These are phyloP conservation scores for Lithobates sylvaticus DNA, from an alignment of 2,797 vertebrate genomes.

Conservation along the genomic window DNA sequence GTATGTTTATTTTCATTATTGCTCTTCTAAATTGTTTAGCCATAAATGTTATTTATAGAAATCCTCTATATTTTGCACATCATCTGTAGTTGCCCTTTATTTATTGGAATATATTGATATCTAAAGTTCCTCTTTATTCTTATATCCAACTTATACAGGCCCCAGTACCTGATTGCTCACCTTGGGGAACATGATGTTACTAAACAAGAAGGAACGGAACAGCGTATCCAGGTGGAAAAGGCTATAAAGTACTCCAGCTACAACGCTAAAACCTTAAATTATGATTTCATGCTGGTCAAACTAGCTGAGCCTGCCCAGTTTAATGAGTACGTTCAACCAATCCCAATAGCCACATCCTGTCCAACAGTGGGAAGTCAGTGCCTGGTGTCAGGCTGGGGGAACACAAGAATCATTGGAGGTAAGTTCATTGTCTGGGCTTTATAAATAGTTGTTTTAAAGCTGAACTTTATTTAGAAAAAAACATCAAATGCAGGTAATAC, in stretches of 20 bases:
- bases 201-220: constrained; percentile 68
- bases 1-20: too few relatives aligned
- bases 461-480: background rate
- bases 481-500: background rate
- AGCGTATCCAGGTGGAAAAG: constrained; percentile 68
- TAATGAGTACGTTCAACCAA: constrained; percentile 68
- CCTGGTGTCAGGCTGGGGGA: constrained; percentile 74
- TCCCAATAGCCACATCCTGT: constrained; percentile 64
- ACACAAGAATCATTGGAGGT: constrained; percentile 67
- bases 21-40: too few relatives aligned
- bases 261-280: constrained; percentile 30
- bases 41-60: too few relatives aligned
- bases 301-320: constrained; percentile 64
- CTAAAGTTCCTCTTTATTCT: background rate
- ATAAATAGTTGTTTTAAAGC: background rate
- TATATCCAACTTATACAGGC: constrained; percentile 44
- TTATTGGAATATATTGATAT: too few relatives aligned
- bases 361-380: constrained; percentile 60
- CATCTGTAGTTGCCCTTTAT: too few relatives aligned
- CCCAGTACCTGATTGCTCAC: constrained; percentile 65
- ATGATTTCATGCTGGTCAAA: constrained; percentile 74
- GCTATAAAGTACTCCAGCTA: constrained; percentile 67
- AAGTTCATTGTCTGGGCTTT: constrained; percentile 28
- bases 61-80: too few relatives aligned
- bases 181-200: constrained; percentile 70